Evolutionary conservation across 2,888 invertebrate genomes (phyloP).

Genomic region (Eulithis testata): DNA sequence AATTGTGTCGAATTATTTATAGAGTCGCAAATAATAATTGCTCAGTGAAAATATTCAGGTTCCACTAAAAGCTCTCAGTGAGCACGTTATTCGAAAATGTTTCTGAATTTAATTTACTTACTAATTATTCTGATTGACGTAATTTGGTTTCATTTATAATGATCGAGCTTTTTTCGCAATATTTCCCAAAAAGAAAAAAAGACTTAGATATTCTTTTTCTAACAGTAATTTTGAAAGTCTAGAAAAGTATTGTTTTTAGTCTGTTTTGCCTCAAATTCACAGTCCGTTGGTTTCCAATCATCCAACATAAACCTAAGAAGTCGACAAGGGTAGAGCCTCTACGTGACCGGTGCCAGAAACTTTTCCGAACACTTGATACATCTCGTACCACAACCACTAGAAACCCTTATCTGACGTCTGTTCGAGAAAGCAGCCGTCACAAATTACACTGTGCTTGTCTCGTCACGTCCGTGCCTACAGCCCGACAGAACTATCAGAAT

Average conservation of each 20-base stretch:
- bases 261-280: too few species aligned
- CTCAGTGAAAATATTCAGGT: constrained; percentile 3
- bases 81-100: background rate
- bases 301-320: constrained; percentile 15
- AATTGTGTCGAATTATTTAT: background rate
- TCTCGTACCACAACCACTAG: constrained; percentile 24
- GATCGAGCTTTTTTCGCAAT: too few species aligned
- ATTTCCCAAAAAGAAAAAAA: too few species aligned
- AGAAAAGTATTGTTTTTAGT: too few species aligned
- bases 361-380: constrained; percentile 21
- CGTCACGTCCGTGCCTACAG: constrained; percentile 38
- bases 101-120: too few species aligned
- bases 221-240: background rate
- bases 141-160: too few species aligned
- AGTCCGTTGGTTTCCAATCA: constrained; percentile 13
- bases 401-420: constrained; percentile 38
- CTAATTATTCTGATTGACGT: too few species aligned
- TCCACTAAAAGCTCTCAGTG: constrained; percentile 1
- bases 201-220: background rate
- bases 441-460: constrained; percentile 38
- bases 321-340: constrained; percentile 22
- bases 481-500: constrained; percentile 37
- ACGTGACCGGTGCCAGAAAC: constrained; percentile 24
- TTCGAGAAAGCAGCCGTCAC: constrained; percentile 35
- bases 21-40: background rate